Base-by-base conservation (phyloP, 1,140 invertebrate genomes). In the Meteorus sp. region DNA sequence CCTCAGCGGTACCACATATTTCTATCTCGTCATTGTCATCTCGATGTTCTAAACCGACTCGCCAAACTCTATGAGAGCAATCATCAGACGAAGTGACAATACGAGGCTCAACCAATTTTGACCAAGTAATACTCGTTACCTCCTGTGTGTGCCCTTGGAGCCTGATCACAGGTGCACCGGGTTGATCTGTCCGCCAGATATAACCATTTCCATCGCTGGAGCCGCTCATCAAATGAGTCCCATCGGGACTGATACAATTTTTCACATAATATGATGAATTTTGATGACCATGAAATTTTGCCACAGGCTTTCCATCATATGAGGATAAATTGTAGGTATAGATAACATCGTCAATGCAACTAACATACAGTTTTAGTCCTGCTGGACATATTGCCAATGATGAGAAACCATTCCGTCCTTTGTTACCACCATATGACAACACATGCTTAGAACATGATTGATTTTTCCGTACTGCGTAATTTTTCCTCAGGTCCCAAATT, bases 401-500 rank as follows among this genome's bases (percentile, higher is more conserved):
- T 5, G 91, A 90, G 73, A 89, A 94, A 1, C 92, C 93, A 66
- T 82, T 83, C 61, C 86, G 86, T 1, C 84, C 86, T 35, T 84
- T 86, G 27, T 83, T 83, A 2, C 89, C 89, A 25, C 82, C 82
- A 71, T 92, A 91, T 1, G 86, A 84, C 58, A 95, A 82, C 1
- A 81, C 82, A 66, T 88, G 82, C 64, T 89, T 88, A 0, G 92
- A 86, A 29, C 88, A 63, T 0, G 92, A 89, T 29, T 88, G 85
- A 41, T 84, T 82, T 68, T 86, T 89, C 58, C 86, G 84, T 7
- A 80, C 80, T 2, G 82, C 85, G 67, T 94, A 93, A 66, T 87
- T 91, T 69, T 92, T 91, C 23, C 93, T 74, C 11, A 94, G 67
- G 78, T 95, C 93, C 93, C 93, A 95, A 1, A 91, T 84, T 76